Percentiles rank a stretch among this genome's conserved stretches.
phyloP scores from a whole-genome alignment of 2,888 invertebrate species.

The Arctia plantaginis region DNA sequence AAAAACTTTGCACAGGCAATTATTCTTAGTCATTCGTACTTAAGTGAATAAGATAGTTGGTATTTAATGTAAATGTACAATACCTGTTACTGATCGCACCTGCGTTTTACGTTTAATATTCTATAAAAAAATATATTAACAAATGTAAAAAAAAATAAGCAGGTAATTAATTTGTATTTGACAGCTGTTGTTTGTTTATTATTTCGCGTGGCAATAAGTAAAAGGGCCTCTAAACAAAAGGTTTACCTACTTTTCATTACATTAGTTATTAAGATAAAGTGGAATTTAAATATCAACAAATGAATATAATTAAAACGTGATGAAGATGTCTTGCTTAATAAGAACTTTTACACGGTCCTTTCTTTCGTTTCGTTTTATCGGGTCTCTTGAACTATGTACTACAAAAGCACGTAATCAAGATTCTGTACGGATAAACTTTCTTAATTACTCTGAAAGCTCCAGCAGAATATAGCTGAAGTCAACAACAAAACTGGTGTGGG shows the following conservation, averaged over 20 bases:
- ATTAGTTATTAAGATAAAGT: not conserved
- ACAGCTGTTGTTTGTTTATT: not conserved
- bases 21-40: conserved; percentile 32
- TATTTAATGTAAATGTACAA: conserved; percentile 29
- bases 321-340: not conserved
- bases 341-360: conserved; percentile 36
- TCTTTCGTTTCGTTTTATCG: conserved; percentile 28
- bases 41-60: conserved; percentile 43
- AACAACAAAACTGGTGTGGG: conserved; percentile 37
- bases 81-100: conserved; percentile 33
- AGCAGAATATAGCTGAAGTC: conserved; percentile 19
- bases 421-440: conserved; percentile 35
- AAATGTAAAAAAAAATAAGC: not conserved
- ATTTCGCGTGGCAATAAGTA: not conserved
- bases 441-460: conserved; percentile 34
- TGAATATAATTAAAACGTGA: conserved; percentile 3
- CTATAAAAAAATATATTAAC: not conserved
- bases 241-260: not conserved
- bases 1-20: conserved; percentile 29
- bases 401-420: conserved; percentile 39
- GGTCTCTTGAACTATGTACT: conserved; percentile 20
- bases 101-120: not conserved
- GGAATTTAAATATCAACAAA: not conserved
- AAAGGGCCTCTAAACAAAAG: not conserved
- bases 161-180: no score